Conservation (phyloP, 2,113 vertebrate genomes). For the Condylura cristata region DNA sequence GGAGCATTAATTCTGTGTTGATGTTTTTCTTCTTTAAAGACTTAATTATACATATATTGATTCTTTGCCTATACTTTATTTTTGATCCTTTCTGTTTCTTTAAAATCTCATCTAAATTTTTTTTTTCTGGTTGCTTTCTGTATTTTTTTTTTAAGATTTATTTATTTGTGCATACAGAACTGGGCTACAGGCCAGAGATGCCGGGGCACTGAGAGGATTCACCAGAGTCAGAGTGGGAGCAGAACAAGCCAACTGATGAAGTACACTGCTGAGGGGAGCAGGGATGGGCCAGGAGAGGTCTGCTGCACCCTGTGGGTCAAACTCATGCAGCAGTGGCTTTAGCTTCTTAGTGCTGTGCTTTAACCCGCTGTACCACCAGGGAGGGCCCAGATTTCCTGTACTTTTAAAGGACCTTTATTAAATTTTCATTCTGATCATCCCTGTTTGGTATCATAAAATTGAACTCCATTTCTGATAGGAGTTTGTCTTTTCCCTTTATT, state of each 20-base stretch:
- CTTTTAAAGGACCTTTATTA: background rate
- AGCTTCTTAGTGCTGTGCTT: background rate
- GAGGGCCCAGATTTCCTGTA: background rate
- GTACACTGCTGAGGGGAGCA: too few relatives aligned
- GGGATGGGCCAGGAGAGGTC: too few relatives aligned
- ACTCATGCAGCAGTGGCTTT: too few relatives aligned
- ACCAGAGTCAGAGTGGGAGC: too few relatives aligned
- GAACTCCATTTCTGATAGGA: background rate
- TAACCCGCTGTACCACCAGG: too few relatives aligned
- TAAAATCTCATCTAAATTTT: background rate
- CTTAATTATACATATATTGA: slow-evolving; percentile 40
- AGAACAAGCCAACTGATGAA: too few relatives aligned
- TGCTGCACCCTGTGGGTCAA: too few relatives aligned
- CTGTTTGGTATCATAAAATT: background rate
- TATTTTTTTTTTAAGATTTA: too few relatives aligned
- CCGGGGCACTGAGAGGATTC: too few relatives aligned
- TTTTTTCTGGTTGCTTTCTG: background rate
- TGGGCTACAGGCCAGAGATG: too few relatives aligned
- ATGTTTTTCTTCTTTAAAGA: background rate
- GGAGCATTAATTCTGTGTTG: background rate
- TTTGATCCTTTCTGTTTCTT: background rate
- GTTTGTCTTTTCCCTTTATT: background rate
- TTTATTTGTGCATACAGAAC: too few relatives aligned
- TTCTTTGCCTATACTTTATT: slow-evolving; percentile 22
- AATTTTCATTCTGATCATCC: background rate